Base-by-base conservation (phyloP, 2,113 vertebrate species). In the Anguilla japonica region DNA sequence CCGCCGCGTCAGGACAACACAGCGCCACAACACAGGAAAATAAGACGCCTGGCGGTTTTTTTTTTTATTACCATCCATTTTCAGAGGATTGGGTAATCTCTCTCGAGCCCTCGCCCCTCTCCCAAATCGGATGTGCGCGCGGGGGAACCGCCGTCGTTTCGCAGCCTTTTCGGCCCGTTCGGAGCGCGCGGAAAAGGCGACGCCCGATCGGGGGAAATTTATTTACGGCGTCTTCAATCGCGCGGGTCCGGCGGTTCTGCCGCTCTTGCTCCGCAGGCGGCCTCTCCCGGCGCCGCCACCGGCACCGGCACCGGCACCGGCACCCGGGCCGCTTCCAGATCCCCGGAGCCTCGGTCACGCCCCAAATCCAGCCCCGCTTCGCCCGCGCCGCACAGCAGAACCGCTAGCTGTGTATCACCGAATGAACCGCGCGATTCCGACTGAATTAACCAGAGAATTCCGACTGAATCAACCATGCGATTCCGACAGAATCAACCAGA, bases 111-210 rank as follows among this genome's bases (percentile, higher is more conserved):
- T 93, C 94, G 95, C 95, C 95, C 94, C 89, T 91, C 84, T 63
- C 89, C 91, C 83, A 93, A 95, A 95, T 95, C 93, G 91, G 93
- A 95, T 95, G 95, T 95, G 92, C 87, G 90, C 92, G 89, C 81
- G 41, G 89, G 90, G 87, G 92, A 92, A 90, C 92, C 91, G 34
- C 79, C 91, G 93, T 94, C 91, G 86, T 91, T 81, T 89, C 84
- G 57, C 46, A 83, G 85, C n/a, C 46, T 57, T 39, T 81, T 63
- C 5, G 13, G 43, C 78, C 15, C 22, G 26, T 79, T 20, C 18
- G 26, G 43, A 34, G 79, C 63, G 81, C 63, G 29, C n/a, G 16
- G 53, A 81, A 82, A 63, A 80, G 39, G 78, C 56, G 46, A 67
- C 82, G 56, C 1, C 1, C 26, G 5, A 53, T 67, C 40, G 41